phyloP scores from a whole-genome alignment of 2,113 vertebrate genomes.

The Anhinga rufa region DNA sequence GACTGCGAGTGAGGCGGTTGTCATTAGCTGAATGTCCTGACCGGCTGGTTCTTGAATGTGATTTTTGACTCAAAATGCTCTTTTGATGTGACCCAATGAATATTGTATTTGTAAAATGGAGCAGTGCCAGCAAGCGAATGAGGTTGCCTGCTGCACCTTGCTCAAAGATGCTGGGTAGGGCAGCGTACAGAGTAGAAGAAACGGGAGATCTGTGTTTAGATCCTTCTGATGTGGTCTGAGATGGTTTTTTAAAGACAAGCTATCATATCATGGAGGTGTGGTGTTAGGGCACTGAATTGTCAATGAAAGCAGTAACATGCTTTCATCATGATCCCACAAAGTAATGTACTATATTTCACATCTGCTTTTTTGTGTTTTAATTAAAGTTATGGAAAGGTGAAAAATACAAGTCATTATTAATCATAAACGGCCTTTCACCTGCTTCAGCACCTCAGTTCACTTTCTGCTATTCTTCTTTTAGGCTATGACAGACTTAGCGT shows the following conservation, averaged over 20 bases:
- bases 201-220: accelerated
- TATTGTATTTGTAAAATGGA: background rate
- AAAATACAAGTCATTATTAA: background rate
- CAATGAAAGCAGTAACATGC: background rate
- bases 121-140: background rate
- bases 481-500: background rate
- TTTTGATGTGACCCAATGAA: background rate
- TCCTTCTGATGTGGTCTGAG: background rate
- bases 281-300: background rate
- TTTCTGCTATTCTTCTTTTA: background rate
- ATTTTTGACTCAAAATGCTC: background rate
- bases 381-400: background rate
- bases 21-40: background rate
- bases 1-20: background rate
- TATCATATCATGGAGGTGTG: background rate
- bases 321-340: background rate
- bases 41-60: background rate
- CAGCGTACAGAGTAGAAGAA: background rate
- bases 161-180: background rate
- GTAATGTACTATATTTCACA: background rate
- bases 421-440: background rate
- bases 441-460: background rate
- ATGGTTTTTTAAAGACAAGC: background rate
- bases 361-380: background rate
- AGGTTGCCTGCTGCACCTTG: background rate